Evolutionary conservation across 2,888 invertebrate genomes (phyloP), one percentile per base, ranked within the genome.

Genomic region (Hypselothyrea guttata): DNA sequence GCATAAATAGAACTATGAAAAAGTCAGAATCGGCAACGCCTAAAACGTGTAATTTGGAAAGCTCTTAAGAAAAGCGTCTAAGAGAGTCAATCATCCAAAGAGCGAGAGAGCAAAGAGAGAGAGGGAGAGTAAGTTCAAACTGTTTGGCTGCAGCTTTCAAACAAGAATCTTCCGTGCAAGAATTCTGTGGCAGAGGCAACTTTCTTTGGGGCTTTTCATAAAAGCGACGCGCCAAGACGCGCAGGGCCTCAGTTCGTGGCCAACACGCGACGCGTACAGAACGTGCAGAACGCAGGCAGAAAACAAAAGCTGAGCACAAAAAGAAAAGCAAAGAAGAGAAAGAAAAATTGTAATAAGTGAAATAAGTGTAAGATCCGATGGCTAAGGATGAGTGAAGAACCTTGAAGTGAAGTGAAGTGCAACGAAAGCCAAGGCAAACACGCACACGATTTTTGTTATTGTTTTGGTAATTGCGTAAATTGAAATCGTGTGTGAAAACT

Each of bases 261-360:
- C 66, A 74, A 69, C 86, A 81, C 81, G 81, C 81, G 81, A 69
- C 81, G 86, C 86, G 81, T 81, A 74, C 72, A 84, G 82, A 81
- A 81, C 84, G 61, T 51, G 11, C 31, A 51, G 34, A 30, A 38
- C 45, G 37, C 28, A 35, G 28, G 8, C 28, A 48, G 38, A 16
- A 44, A 16, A 15, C 31, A 13, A 18, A 37, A 46, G 40, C 28
- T 44, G 45, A 7, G 13, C 57, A 65, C 57, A 57, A 56, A 51
- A 33, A 16, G 33, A 31, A 22, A 35, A 34, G 12, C 13, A 56
- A 44, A 33, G 15, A 54, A 22, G 38, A 33, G 15, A 40, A 40
- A 12, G 13, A 13, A 13, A 33, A 27, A 15, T 53, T n/a, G n/a
- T n/a, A n/a, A 22, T 22, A 22, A 22, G 5, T 22, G 22, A 22